Evolutionary conservation across 2,888 invertebrate genomes (phyloP), one percentile per base, ranked within the genome.

Genomic region (Mesodorylaimus sp.): DNA sequence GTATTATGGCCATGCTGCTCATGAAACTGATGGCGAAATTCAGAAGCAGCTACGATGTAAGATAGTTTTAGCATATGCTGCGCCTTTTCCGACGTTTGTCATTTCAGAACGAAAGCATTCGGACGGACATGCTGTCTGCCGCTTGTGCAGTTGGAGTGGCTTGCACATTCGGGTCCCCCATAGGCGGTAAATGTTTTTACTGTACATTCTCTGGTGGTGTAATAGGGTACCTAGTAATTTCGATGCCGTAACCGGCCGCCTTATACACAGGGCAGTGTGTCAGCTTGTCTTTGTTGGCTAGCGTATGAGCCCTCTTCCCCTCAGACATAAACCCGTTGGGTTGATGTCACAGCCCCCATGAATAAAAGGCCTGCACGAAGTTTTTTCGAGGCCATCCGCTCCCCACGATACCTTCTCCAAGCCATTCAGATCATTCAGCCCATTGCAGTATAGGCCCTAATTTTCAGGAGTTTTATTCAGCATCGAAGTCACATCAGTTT

Each of bases 401-500:
- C n/a, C n/a, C n/a, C n/a, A n/a, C n/a, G n/a, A n/a, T n/a, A n/a
- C n/a, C n/a, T n/a, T n/a, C n/a, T n/a, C n/a, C n/a, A n/a, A n/a
- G n/a, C n/a, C n/a, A n/a, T n/a, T n/a, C n/a, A n/a, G n/a, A n/a
- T n/a, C n/a, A n/a, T n/a, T n/a, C n/a, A n/a, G n/a, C n/a, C n/a
- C n/a, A n/a, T n/a, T n/a, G n/a, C n/a, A n/a, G n/a, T n/a, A n/a
- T n/a, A n/a, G n/a, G n/a, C n/a, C n/a, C 16, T 32, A n/a, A 13
- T 21, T 38, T 36, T 3, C 61, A 68, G 89, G 95, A 58, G 95
- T 97, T 0, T 73, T 97, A 50, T 97, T 97, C 72, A 93, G 93
- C 60, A 95, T 97, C 60, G 95, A 97, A 76, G 95, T 95, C 72
- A 97, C 95, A 24, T 88, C 95, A 0, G 91, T 89, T 1, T 95